Conservation (phyloP, 2,797 vertebrate species). For the Nothura maculosa region DNA sequence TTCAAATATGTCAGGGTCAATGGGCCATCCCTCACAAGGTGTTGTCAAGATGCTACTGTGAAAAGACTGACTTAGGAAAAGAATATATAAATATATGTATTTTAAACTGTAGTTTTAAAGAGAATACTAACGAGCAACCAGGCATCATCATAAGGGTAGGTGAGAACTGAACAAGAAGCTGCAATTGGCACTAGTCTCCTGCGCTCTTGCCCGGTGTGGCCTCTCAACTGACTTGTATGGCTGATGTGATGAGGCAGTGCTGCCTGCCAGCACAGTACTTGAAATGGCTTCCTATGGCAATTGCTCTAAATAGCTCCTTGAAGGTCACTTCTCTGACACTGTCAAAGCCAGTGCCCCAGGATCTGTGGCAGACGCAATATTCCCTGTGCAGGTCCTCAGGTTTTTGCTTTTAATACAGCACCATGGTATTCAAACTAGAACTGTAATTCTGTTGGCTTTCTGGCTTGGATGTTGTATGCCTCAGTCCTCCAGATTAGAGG, state of each 20-base stretch:
- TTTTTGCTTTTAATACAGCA: not conserved
- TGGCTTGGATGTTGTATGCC: not conserved
- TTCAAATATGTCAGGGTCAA: constrained; percentile 78
- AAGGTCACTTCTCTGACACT: not conserved
- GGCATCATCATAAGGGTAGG: not conserved
- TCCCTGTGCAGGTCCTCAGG: not conserved
- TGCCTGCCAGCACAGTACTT: not conserved
- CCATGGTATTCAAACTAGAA: not conserved
- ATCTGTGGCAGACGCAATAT: not conserved
- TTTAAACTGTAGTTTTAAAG: constrained; percentile 22
- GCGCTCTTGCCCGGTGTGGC: not conserved
- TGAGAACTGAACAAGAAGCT: not conserved
- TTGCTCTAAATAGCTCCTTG: not conserved
- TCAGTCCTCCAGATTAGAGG: not conserved
- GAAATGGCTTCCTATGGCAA: not conserved
- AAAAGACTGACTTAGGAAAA: constrained; percentile 53
- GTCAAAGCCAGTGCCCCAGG: not conserved
- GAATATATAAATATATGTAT: not conserved
- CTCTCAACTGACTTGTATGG: fast-evolving
- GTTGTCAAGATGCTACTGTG: constrained; percentile 96
- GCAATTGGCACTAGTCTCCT: not conserved
- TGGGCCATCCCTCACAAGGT: constrained; percentile 87
- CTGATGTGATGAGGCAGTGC: not conserved
- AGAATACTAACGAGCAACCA: not conserved
- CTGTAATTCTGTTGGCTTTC: not conserved